Base-by-base conservation (phyloP, 2,888 invertebrate genomes). In the Macrosoma leucophasiata region DNA sequence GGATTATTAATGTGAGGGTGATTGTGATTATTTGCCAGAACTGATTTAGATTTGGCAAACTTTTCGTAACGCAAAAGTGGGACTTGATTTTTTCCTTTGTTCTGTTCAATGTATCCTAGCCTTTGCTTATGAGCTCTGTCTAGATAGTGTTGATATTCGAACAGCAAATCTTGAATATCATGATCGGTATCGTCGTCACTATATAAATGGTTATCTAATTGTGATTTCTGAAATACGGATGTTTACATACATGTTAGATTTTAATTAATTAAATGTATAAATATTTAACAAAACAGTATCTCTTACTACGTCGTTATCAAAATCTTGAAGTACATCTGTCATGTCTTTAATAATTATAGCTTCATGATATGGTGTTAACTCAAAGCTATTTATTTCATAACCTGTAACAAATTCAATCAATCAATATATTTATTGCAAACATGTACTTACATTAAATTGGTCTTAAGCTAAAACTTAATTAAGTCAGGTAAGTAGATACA, bases 311-410 rank as follows among this genome's bases (percentile, higher is more conserved):
- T 61, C 67, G 35, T 60, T 70, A 47, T 73, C 72, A 35, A 77
- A 63, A 29, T 79, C 79, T 41, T 70, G 75, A 33, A 81, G 59
- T 32, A 81, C 66, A 44, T 82, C 79, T 20, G 78, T 70, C 13
- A 82, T 66, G 42, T 82, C 84, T 36, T 65, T 75, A 39, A 72
- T 74, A 39, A 82, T 70, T 29, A 82, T 68, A 5, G 76, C 69
- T 48, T 81, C 76, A 40, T 74, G 73, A 45, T 69, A 60, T 33
- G 82, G 78, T 27, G 62, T 56, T 20, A 60, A 45, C 52, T 75
- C 77, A 71, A 50, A 36, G 58, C 58, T 26, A 51, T 70, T 76
- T 35, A 52, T 50, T 50, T 75, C 75, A 25, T 55, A 49, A 52
- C 68, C 77, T 77, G 45, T 12, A 27, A 27, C 32, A 22, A 30